Percentiles rank a stretch among this genome's conserved stretches.
phyloP scores from a whole-genome alignment of 2,888 invertebrate genomes.

The Pimpla rufipes region DNA sequence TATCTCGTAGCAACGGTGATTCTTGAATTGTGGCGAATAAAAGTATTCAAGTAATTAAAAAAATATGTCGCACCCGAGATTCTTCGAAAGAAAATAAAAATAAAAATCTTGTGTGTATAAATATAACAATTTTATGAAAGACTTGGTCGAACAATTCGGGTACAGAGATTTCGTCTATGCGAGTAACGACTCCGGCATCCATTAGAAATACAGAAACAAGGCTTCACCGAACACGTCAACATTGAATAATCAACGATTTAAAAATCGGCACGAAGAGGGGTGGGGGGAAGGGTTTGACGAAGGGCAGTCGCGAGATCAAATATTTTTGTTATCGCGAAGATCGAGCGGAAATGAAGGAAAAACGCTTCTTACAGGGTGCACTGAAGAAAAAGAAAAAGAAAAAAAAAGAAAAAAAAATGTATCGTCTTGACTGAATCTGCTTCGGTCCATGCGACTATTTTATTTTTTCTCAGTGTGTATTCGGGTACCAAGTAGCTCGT shows the following conservation, averaged over 20 bases:
- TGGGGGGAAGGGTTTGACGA: neutral
- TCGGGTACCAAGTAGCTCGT: slow-evolving; percentile 22
- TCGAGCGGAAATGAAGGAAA: neutral
- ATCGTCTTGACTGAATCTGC: no score
- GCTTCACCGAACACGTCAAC: neutral
- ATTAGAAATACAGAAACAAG: slow-evolving; percentile 1
- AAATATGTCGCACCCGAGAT: neutral
- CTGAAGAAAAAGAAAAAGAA: no score
- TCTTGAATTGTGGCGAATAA: slow-evolving; percentile 37
- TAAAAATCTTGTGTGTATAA: slow-evolving; percentile 31
- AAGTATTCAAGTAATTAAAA: slow-evolving; percentile 38
- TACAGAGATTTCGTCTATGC: slow-evolving; percentile 18
- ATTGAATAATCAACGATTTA: neutral
- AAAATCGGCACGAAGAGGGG: slow-evolving; percentile 9
- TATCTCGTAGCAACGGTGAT: slow-evolving; percentile 30
- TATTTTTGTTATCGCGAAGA: slow-evolving; percentile 42
- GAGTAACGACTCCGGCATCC: slow-evolving; percentile 4
- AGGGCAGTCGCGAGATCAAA: slow-evolving; percentile 24
- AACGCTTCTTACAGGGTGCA: slow-evolving; percentile 11
- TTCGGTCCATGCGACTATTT: no score
- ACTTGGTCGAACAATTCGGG: slow-evolving; percentile 12
- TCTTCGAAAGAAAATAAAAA: slow-evolving; percentile 13
- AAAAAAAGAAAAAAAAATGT: no score
- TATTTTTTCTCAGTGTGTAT: no score
- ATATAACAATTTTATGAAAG: slow-evolving; percentile 11